These are phyloP conservation scores for Capricornis sumatraensis DNA, from an alignment of 2,113 vertebrate species.

Conservation along the genomic window DNA sequence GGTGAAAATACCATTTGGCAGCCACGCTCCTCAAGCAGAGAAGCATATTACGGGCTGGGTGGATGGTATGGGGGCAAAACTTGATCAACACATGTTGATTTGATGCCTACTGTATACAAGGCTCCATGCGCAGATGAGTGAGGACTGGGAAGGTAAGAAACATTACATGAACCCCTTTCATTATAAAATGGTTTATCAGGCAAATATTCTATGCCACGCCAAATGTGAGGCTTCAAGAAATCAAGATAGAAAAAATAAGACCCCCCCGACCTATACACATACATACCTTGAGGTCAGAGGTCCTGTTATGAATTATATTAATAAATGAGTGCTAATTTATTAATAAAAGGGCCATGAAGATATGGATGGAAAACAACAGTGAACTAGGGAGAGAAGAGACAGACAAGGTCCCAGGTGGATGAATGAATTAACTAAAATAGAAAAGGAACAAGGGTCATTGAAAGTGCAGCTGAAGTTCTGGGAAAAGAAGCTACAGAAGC, in stretches of 20 bases:
- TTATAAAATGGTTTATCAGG: neutral
- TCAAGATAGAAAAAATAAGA: neutral
- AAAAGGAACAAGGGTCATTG: neutral
- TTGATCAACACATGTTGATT: neutral
- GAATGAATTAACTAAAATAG: neutral
- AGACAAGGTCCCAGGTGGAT: neutral
- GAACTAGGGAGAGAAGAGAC: neutral
- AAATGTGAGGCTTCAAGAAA: neutral
- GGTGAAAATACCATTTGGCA: neutral
- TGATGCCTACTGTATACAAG: neutral
- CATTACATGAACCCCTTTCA: rapidly evolving
- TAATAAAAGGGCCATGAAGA: neutral
- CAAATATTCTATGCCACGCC: neutral
- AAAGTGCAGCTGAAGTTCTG: rapidly evolving
- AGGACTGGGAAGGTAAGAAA: neutral
- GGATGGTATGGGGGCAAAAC: rapidly evolving
- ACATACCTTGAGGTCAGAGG: neutral
- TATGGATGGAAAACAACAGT: rapidly evolving
- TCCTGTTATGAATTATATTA: neutral
- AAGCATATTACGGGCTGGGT: neutral
- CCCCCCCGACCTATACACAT: neutral
- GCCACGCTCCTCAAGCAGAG: neutral
- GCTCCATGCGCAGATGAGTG: neutral
- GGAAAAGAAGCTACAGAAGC: neutral
- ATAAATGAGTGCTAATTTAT: neutral